Conservation (phyloP, 1,140 invertebrate genomes). For the Antheraea pernyi region DNA sequence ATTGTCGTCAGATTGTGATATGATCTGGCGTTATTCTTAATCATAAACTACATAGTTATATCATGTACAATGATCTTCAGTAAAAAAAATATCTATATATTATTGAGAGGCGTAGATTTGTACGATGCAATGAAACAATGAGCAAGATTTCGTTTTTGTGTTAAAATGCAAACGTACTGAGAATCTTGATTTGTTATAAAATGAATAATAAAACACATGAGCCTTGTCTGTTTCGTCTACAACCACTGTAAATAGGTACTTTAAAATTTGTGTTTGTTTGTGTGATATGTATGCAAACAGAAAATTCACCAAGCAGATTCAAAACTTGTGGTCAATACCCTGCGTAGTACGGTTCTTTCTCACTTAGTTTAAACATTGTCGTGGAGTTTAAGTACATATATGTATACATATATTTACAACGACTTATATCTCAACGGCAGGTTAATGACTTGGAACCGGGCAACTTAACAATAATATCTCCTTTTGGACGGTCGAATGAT, state of each 20-base stretch:
- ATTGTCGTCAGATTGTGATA: neutral
- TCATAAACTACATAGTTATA: neutral
- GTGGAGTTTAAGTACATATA: neutral
- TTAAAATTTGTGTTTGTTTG: neutral
- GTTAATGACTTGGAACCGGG: conserved; percentile 29
- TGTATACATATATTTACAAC: neutral
- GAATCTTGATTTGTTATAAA: neutral
- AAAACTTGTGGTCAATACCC: conserved; percentile 34
- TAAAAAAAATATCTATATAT: neutral
- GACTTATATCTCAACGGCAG: conserved; percentile 12
- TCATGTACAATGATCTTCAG: too few relatives aligned
- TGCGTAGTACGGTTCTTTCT: neutral
- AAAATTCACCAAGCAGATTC: conserved; percentile 13
- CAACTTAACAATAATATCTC: conserved; percentile 16
- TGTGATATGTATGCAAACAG: neutral
- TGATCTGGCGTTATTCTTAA: neutral
- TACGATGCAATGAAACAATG: neutral
- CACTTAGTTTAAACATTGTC: neutral
- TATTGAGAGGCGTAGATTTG: neutral
- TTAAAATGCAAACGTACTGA: neutral
- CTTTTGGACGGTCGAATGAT: conserved; percentile 15
- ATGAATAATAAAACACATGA: neutral
- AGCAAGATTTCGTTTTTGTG: neutral
- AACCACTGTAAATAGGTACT: neutral
- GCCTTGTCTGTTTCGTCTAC: neutral